These are phyloP conservation scores for Ageneiosus marmoratus DNA, from an alignment of 2,113 vertebrate species.

Conservation along the genomic window DNA sequence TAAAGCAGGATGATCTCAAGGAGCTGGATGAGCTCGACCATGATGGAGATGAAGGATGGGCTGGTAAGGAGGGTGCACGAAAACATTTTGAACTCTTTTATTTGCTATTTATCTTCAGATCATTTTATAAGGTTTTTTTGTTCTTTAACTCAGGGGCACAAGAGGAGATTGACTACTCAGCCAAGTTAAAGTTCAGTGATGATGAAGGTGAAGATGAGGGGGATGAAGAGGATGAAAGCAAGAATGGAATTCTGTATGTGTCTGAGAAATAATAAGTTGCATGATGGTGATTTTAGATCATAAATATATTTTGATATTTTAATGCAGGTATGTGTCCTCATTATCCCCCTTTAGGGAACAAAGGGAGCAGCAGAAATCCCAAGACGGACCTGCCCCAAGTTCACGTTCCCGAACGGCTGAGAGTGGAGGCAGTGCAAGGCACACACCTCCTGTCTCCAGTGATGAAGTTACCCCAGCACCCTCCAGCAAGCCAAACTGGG, in stretches of 20 bases:
- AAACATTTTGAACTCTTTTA: neutral
- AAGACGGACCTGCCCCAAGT: conserved; percentile 60
- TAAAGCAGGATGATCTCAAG: conserved; percentile 92
- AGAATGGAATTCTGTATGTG: conserved; percentile 70
- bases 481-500: conserved; percentile 80
- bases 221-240: conserved; percentile 78
- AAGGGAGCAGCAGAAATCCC: conserved; percentile 68
- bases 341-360: neutral
- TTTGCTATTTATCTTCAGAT: too few species aligned
- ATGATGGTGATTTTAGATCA: neutral
- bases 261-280: neutral
- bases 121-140: neutral
- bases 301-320: neutral
- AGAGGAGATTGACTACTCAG: conserved; percentile 93
- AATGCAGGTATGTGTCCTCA: neutral
- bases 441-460: conserved; percentile 72
- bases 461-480: conserved; percentile 71
- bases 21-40: conserved; percentile 92
- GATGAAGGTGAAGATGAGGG: conserved; percentile 89
- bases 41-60: conserved; percentile 92
- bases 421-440: conserved; percentile 66
- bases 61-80: conserved; percentile 69
- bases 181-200: conserved; percentile 92
- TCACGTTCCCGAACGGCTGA: conserved; percentile 69
- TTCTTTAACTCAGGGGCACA: conserved; percentile 77